Percentiles rank a stretch among this genome's conserved stretches.
Conservation (phyloP, 2,797 vertebrate genomes). For the Parauchenoglanis punctatus region DNA sequence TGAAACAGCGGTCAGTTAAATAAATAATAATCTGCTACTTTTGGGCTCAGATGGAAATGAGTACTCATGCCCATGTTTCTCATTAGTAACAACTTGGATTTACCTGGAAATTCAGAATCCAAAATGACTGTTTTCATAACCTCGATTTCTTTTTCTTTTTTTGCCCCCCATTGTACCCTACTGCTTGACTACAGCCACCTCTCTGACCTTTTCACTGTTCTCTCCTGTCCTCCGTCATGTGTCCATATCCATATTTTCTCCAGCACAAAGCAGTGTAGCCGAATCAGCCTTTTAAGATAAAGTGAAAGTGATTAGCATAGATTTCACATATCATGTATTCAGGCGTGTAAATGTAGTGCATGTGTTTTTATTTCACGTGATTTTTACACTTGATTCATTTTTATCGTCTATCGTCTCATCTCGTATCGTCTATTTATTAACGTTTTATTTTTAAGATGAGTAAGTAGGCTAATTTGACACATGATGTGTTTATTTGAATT, state of each 20-base stretch:
- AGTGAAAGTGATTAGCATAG: not conserved
- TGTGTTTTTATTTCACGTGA: not conserved
- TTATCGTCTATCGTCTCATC: not conserved
- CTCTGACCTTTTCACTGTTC: constrained; percentile 10
- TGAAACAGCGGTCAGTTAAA: constrained; percentile 60
- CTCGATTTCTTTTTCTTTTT: not conserved
- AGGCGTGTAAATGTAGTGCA: too few relatives aligned
- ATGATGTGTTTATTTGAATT: not conserved
- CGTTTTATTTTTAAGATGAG: not conserved
- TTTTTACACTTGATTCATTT: not conserved
- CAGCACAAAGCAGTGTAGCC: not conserved
- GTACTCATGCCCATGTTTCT: constrained; percentile 31
- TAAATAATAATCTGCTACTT: constrained; percentile 67
- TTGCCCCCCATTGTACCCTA: not conserved
- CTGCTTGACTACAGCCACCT: not conserved
- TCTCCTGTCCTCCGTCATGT: constrained; percentile 2
- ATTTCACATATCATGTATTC: not conserved
- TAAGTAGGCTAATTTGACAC: too few relatives aligned
- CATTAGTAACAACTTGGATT: not conserved
- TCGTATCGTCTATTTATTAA: not conserved
- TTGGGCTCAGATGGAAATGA: constrained; percentile 44
- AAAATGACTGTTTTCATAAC: not conserved
- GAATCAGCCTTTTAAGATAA: constrained; percentile 8
- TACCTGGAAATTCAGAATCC: not conserved
- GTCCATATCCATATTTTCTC: not conserved